Conservation (phyloP, 2,797 vertebrate genomes). For the Rhincodon typus region DNA sequence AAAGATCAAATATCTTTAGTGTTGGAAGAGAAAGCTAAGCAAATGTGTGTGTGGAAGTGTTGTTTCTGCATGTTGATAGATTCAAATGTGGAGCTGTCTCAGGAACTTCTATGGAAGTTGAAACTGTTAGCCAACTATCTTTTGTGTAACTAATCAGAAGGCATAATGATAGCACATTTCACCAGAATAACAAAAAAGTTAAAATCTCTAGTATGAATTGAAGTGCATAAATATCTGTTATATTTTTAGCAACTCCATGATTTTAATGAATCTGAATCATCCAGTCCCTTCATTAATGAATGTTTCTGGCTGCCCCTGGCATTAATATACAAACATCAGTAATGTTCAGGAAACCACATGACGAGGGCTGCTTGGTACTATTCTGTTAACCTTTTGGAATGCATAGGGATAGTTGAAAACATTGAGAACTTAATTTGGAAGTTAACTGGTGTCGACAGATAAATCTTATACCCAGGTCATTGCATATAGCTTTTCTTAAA, state of each 20-base stretch:
- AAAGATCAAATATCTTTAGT: background rate
- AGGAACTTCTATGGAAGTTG: background rate
- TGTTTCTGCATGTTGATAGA: background rate
- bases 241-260: constrained; percentile 11
- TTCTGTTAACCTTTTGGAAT: background rate
- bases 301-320: background rate
- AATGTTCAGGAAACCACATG: background rate
- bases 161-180: background rate
- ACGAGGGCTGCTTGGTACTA: background rate
- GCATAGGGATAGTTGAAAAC: background rate
- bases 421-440: background rate
- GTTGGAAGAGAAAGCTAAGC: background rate
- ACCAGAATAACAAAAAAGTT: background rate
- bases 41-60: background rate
- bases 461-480: background rate
- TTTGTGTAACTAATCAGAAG: background rate
- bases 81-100: background rate
- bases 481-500: background rate
- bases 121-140: background rate
- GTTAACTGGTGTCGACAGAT: too few species aligned
- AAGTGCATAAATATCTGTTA: background rate
- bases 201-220: background rate
- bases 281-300: background rate
- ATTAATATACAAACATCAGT: background rate
- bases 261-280: constrained; percentile 14